Conservation (phyloP, 1,140 invertebrate species). For the Anagrus nilaparvatae region DNA sequence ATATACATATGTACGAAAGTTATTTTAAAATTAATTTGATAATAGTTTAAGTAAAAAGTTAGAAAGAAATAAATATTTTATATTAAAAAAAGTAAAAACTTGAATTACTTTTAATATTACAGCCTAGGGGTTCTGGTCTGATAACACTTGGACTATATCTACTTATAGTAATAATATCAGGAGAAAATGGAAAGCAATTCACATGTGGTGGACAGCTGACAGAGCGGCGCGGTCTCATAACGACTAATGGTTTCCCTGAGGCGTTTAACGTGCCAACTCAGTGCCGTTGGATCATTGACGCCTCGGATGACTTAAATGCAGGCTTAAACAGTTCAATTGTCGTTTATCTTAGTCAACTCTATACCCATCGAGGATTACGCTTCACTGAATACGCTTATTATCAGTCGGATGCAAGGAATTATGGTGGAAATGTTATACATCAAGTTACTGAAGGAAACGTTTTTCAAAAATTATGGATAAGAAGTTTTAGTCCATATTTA, state of each 20-base stretch:
- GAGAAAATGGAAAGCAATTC: too few species aligned
- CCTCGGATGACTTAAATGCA: constrained; percentile 42
- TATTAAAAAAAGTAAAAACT: too few species aligned
- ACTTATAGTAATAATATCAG: too few species aligned
- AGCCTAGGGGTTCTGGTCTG: too few species aligned
- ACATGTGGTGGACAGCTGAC: constrained; percentile 55
- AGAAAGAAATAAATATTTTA: too few species aligned
- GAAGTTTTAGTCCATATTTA: constrained; percentile 62
- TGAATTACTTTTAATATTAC: too few species aligned
- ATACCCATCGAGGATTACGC: constrained; percentile 65
- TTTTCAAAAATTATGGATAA: constrained; percentile 54
- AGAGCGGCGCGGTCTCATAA: constrained; percentile 54
- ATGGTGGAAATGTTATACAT: constrained; percentile 48
- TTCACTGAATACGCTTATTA: constrained; percentile 78
- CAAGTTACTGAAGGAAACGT: constrained; percentile 62
- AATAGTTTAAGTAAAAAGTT: too few species aligned
- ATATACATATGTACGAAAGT: too few species aligned
- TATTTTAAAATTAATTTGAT: too few species aligned
- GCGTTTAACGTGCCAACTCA: constrained; percentile 68
- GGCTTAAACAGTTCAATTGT: constrained; percentile 54
- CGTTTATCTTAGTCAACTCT: constrained; percentile 80
- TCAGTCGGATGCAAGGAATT: constrained; percentile 54
- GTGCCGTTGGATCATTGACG: constrained; percentile 79
- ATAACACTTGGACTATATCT: too few species aligned
- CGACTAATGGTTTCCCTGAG: constrained; percentile 73